Evolutionary conservation across 2,888 invertebrate genomes (phyloP), one percentile per base, ranked within the genome.

Genomic region (Nysson spinosus): DNA sequence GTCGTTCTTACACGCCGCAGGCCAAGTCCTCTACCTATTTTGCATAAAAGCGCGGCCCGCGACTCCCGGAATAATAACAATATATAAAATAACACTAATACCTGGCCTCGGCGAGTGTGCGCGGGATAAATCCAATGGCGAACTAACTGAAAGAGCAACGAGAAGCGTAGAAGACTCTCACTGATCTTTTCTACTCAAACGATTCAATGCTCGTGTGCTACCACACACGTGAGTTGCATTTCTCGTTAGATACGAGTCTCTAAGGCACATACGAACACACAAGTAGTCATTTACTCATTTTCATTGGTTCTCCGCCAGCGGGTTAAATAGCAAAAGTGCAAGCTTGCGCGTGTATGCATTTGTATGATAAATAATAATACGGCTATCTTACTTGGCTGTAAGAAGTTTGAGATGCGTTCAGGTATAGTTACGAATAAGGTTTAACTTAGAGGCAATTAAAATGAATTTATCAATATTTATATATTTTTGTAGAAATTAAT

Each of bases 1-100:
- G 47, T 64, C 68, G 65, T 62, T 52, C 61, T 37, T 47, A 28
- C 62, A 55, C 43, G 46, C 49, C 44, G 40, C 40, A 55, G 66
- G 57, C 68, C 32, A n/a, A 49, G 54, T 64, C 63, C 55, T 64
- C 68, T 63, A 62, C 66, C 71, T 69, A 74, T 63, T 77, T 76
- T 77, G 73, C 78, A 77, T 78, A 81, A 81, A 78, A 77, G 64
- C 71, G 73, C 67, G 72, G 52, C 77, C 63, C 30, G 52, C 32
- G 44, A 60, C 69, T 57, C 28, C 57, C 56, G 55, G 72, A 74
- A 81, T 82, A 81, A 82, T 82, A 79, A 80, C 71, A 74, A 79
- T 76, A 74, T 76, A 77, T 78, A n/a, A n/a, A 42, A 80, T 83
- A 81, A 77, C 73, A 72, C 75, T 81, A 79, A 83, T 80, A 75